A percentile compares a stretch with the other conserved stretches of the same genome.
phyloP scores from a whole-genome alignment of 2,888 invertebrate genomes.

The Marasmarcha lunaedactyla region DNA sequence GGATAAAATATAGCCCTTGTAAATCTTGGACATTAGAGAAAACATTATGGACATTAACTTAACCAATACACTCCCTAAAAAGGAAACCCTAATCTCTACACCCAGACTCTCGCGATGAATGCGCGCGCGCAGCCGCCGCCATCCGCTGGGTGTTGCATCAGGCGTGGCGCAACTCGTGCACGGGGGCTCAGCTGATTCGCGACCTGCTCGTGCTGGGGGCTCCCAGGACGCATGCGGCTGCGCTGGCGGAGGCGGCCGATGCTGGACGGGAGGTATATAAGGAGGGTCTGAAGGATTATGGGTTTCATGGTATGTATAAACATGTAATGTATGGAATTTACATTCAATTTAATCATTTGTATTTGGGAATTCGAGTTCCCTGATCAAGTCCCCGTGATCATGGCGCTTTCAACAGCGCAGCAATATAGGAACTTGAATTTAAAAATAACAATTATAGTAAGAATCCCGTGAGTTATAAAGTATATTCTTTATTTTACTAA shows the following conservation, averaged over 20 bases:
- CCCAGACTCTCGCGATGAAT: constrained; percentile 47
- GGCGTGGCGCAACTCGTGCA: constrained; percentile 36
- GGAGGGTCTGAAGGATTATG: constrained; percentile 24
- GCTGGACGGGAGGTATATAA: constrained; percentile 28
- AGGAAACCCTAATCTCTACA: too few relatives aligned
- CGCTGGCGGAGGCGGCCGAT: constrained; percentile 42
- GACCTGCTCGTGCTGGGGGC: constrained; percentile 53
- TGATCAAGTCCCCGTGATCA: neutral
- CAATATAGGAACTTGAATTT: too few relatives aligned
- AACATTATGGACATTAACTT: too few relatives aligned
- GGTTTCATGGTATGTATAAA: constrained; percentile 38
- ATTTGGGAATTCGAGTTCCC: neutral
- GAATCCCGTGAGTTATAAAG: neutral
- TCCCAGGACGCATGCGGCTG: constrained; percentile 46
- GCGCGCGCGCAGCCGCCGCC: constrained; percentile 50
- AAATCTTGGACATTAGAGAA: too few relatives aligned
- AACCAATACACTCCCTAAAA: too few relatives aligned
- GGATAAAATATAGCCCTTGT: too few relatives aligned
- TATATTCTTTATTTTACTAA: too few relatives aligned
- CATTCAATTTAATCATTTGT: neutral
- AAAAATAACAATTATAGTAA: too few relatives aligned
- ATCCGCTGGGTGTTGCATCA: constrained; percentile 51
- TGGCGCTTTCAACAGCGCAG: too few relatives aligned
- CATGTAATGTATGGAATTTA: neutral
- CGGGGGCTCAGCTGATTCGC: constrained; percentile 35